A percentile compares a stretch with the other conserved stretches of the same genome.
Evolutionary conservation across 2,797 vertebrate species (phyloP).

Genomic region (Coreius guichenoti): DNA sequence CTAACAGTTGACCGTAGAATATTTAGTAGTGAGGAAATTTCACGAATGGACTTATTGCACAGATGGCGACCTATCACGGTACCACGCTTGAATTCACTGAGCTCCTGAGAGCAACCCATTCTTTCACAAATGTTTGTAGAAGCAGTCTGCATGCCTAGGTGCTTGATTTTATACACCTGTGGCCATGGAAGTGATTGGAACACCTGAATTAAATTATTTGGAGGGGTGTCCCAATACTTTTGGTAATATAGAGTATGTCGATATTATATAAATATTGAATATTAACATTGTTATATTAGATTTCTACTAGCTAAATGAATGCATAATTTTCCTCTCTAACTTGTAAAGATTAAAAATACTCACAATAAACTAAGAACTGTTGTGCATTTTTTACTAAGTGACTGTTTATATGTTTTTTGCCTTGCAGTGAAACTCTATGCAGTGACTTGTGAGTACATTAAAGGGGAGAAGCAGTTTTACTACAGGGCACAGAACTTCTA

Average conservation of each 20-base stretch:
- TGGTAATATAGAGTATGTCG: background rate
- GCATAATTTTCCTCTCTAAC: background rate
- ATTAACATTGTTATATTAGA: background rate
- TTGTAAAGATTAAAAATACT: background rate
- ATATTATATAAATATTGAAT: background rate
- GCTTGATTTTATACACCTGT: no score
- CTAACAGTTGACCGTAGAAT: no score
- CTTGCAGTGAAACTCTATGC: constrained; percentile 92
- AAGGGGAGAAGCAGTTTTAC: constrained; percentile 96
- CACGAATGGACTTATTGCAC: no score
- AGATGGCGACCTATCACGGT: no score
- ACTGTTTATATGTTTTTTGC: constrained; percentile 44
- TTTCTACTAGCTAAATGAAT: background rate
- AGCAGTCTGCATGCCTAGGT: no score
- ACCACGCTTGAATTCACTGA: no score
- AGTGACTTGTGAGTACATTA: constrained; percentile 92
- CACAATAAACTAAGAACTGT: background rate
- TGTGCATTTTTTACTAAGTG: background rate
- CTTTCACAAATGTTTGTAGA: no score
- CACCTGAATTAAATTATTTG: no score
- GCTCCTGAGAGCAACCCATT: no score
- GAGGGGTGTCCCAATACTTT: no score
- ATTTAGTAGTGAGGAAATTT: no score
- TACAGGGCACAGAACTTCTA: constrained; percentile 93
- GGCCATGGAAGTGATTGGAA: no score